phyloP scores from a whole-genome alignment of 1,140 invertebrate species.

The Dendroctonus ponderosae region DNA sequence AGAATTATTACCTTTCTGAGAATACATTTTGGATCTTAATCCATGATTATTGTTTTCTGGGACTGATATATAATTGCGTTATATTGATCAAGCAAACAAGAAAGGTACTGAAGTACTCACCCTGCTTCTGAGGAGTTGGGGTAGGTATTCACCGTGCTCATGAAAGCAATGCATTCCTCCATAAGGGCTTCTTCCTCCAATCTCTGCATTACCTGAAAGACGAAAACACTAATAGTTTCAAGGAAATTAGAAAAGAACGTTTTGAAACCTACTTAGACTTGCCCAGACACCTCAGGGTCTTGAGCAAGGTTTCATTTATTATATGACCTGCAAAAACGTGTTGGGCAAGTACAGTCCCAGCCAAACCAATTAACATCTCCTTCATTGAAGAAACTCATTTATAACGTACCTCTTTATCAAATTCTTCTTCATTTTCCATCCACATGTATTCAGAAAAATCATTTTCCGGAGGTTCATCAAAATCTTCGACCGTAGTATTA shows the following conservation, averaged over 20 bases:
- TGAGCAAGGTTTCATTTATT: constrained; percentile 15
- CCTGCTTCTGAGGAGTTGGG: constrained; percentile 16
- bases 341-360: too few species aligned
- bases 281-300: background rate
- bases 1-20: too few species aligned
- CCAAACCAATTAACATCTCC: too few species aligned
- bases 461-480: constrained; percentile 58
- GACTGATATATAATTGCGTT: too few species aligned
- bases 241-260: too few species aligned
- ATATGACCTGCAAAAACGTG: too few species aligned
- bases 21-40: too few species aligned
- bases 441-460: constrained; percentile 87
- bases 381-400: too few species aligned
- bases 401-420: constrained; percentile 73
- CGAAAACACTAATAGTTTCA: too few species aligned
- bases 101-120: constrained; percentile 16
- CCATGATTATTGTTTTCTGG: too few species aligned
- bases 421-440: constrained; percentile 90
- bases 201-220: constrained; percentile 71
- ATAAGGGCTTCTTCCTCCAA: constrained; percentile 83
- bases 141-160: constrained; percentile 60
- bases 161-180: constrained; percentile 81
- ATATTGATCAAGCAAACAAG: too few species aligned
- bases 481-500: constrained; percentile 54
- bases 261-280: too few species aligned